Evolutionary conservation across 2,797 vertebrate species (phyloP).

Genomic region (Carcharodon carcharias): DNA sequence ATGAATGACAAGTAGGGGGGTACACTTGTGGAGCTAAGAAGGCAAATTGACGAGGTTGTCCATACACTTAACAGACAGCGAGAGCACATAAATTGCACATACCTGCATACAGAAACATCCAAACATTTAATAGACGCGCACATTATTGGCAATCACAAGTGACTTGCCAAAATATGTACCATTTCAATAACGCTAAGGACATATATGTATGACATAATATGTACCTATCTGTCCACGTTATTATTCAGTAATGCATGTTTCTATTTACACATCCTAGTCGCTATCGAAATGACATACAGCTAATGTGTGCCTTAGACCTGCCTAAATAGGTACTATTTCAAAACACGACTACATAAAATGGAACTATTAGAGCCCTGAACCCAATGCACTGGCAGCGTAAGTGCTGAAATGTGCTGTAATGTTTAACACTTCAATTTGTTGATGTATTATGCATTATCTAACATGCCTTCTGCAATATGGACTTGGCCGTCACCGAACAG

Average conservation of each 20-base stretch:
- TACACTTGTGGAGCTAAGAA: not conserved
- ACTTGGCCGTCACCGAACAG: not conserved
- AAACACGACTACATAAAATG: conserved; percentile 20
- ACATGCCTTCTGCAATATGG: not conserved
- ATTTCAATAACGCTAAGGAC: not conserved
- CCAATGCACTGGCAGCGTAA: conserved; percentile 9
- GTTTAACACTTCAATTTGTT: conserved; percentile 27
- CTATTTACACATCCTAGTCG: not conserved
- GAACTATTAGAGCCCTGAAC: conserved; percentile 31
- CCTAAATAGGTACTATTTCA: conserved; percentile 22
- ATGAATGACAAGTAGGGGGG: not conserved
- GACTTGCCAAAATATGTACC: not conserved
- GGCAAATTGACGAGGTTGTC: not conserved
- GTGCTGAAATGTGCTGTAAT: conserved; percentile 31
- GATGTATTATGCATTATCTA: conserved; percentile 29
- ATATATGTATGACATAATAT: not conserved
- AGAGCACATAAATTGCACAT: not conserved
- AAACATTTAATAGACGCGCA: not conserved
- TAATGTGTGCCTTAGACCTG: conserved; percentile 20
- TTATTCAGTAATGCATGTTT: conserved; percentile 27
- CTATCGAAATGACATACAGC: conserved; percentile 1
- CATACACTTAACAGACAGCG: not conserved
- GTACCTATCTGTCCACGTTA: not conserved
- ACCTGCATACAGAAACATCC: not conserved
- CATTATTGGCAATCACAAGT: not conserved